Evolutionary conservation across 2,888 invertebrate species (phyloP), one percentile per base, ranked within the genome.

Genomic region (Drosophila dives): DNA sequence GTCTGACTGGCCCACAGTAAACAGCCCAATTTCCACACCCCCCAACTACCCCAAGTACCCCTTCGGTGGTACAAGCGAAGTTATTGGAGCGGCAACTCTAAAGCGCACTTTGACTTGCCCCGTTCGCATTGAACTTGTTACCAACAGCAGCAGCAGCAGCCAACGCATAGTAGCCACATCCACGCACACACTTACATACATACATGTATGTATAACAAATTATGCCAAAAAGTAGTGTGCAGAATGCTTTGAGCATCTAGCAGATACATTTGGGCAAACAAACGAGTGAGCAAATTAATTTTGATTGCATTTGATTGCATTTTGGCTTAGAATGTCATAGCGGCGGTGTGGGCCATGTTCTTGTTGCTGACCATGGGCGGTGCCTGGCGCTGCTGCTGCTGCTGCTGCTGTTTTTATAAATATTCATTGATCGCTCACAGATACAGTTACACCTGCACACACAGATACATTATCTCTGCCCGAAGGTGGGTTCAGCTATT

Each of bases 11-110:
- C 36, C 26, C 68, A 55, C 66, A 34, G 40, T 12, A 45, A 42
- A 45, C 12, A 45, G 6, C 11, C 6, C 36, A 33, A n/a, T 26
- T 33, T 29, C 36, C 48, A 50, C 63, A n/a, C 23, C 23, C 34
- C 36, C 17, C 51, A 34, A 34, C 45, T 38, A n/a, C 8, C 23
- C 0, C 54, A 60, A 60, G 26, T 33, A 15, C 34, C 1, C 20
- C 40, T 63, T 58, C 54, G 26, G 64, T 29, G 20, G 49, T 23
- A 23, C 34, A 78, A 36, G 59, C 51, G 53, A 64, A 75, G 82
- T 75, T 77, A 84, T 89, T 85, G 87, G 89, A 80, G 89, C 89
- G 85, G 89, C 89, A 84, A 85, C 89, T 87, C 74, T 67, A 84
- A 87, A 85, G 85, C 80, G 79, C 88, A 82, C 86, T 81, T 81